These are phyloP conservation scores for Montipora capitata DNA, from an alignment of 92 coral and sea anemone species.

Conservation along the genomic window DNA sequence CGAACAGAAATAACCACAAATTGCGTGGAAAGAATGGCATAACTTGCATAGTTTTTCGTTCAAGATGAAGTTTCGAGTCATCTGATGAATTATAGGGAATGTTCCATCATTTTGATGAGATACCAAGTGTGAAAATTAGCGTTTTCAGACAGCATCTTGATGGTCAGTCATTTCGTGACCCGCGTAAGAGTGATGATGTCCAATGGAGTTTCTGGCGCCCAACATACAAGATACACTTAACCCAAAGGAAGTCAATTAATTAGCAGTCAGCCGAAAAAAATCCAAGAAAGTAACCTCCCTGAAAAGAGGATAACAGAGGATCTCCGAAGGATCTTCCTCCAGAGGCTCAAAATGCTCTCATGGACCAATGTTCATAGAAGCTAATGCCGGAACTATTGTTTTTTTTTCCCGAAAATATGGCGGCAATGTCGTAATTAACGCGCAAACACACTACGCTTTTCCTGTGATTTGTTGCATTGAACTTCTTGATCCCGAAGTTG, in stretches of 20 bases:
- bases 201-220: slow-evolving; percentile 2
- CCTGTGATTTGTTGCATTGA: no score
- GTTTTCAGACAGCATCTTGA: background rate
- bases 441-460: no score
- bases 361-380: no score
- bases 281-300: background rate
- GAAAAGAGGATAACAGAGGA: background rate
- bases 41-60: background rate
- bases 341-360: background rate
- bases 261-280: background rate
- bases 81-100: background rate
- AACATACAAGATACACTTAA: background rate
- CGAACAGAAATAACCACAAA: slow-evolving; percentile 28
- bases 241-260: background rate
- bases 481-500: no score
- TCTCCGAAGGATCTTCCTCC: background rate
- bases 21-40: background rate
- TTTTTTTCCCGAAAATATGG: no score
- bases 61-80: background rate
- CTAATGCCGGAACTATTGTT: no score
- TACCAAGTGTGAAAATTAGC: background rate
- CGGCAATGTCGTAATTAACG: no score
- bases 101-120: background rate
- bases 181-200: background rate
- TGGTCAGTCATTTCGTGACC: background rate